These are phyloP conservation scores for Ophion costatus DNA, from an alignment of 2,888 invertebrate species.

Conservation along the genomic window DNA sequence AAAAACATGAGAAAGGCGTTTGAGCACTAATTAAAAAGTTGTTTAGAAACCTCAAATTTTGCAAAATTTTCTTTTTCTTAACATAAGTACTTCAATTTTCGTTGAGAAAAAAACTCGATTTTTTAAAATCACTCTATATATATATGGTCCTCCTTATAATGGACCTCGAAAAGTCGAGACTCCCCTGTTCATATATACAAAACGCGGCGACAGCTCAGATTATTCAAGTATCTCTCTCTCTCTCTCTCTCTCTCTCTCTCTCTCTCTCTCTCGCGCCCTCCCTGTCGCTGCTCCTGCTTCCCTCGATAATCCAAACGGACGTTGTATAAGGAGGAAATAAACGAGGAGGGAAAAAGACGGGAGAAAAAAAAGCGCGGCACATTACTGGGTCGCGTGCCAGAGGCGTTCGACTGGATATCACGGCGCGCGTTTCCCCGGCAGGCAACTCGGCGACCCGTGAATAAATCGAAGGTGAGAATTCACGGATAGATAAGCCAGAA, in stretches of 20 bases:
- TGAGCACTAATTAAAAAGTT: too few species aligned
- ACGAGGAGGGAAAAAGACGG: not conserved
- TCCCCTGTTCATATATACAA: not conserved
- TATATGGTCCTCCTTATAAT: too few species aligned
- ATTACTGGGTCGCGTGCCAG: constrained; percentile 55
- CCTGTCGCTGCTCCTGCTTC: not conserved
- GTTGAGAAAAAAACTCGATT: too few species aligned
- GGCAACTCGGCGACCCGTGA: constrained; percentile 49
- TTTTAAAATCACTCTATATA: too few species aligned
- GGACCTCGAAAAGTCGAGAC: constrained; percentile 47
- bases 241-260: not conserved
- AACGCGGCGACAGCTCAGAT: constrained; percentile 32
- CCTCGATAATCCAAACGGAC: too few species aligned
- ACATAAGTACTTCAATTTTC: too few species aligned
- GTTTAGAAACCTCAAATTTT: too few species aligned
- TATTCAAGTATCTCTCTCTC: too few species aligned
- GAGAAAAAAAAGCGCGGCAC: constrained; percentile 20
- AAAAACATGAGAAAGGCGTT: too few species aligned
- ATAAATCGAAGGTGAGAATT: constrained; percentile 59
- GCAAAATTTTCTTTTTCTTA: too few species aligned
- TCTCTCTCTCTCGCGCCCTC: not conserved
- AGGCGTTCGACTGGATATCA: constrained; percentile 19
- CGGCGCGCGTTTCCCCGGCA: constrained; percentile 33
- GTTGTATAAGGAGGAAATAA: too few species aligned
- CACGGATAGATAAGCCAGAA: constrained; percentile 47